Base-by-base conservation (phyloP, 2,113 vertebrate genomes). In the Microtus oregoni region DNA sequence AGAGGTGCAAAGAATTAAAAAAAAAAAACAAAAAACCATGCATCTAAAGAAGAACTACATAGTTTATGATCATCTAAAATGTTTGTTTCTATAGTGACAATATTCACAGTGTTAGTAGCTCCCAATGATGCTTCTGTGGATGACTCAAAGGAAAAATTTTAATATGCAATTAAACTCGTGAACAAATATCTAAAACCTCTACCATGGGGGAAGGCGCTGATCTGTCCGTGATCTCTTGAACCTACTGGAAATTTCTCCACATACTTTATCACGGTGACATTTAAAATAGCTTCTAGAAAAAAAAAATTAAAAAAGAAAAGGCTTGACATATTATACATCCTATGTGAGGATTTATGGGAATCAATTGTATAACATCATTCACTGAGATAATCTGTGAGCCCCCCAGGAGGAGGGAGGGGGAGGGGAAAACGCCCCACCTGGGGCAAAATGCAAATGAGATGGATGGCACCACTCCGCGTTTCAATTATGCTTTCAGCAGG, bases 401-500 rank as follows among this genome's bases (percentile, higher is more conserved):
- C 52, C 92, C 95, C 94, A 77, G 97, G 97, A 97, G 92, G 82
- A 93, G 65, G 47, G 94, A 55, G 58, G 67, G 41, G 92, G 65
- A 50, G 86, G 91, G 8, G 1, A 94, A 78, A 78, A 61, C 38
- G 35, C 93, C 89, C 92, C 91, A 98, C 96, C 97, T 97, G 95
- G 91, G 97, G 82, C 77, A 86, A 96, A 96, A 97, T 97, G 96
- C 96, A 98, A 96, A 98, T 97, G 79, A 97, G 95, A 95, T 47
- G 50, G 44, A 78, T 44, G 96, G 95, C 97, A 95, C 97, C 97
- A 97, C 95, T 97, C 92, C 10, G 97, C 0, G 89, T 97, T 98
- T 97, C 97, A 98, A 98, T 98, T 98, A 98, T 61, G 94, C 92
- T 98, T 98, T 97, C 97, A 97, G 97, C 91, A 0, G 82, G 96